These are phyloP conservation scores for Agrotis puta DNA, from an alignment of 2,888 invertebrate genomes.

Conservation along the genomic window DNA sequence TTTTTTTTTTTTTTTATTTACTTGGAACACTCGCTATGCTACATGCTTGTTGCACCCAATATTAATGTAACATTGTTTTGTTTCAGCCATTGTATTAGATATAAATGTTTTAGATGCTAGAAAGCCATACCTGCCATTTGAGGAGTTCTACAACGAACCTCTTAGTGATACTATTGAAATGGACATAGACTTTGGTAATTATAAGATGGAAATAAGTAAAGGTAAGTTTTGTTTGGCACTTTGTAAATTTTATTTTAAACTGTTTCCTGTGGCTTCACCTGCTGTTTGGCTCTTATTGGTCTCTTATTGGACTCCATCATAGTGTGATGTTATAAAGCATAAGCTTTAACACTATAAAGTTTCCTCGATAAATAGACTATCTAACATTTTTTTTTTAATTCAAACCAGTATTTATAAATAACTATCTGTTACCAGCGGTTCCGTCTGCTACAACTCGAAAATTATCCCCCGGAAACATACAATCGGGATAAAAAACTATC, in stretches of 20 bases:
- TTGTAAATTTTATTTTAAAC: not conserved
- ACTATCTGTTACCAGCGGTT: no score
- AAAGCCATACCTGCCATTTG: conserved; percentile 95
- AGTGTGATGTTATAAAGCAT: no score
- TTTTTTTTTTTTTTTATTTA: not conserved
- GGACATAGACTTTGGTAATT: conserved; percentile 98
- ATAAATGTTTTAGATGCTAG: conserved; percentile 95
- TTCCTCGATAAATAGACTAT: no score
- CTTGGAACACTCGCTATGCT: conserved; percentile 29
- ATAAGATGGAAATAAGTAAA: conserved; percentile 92
- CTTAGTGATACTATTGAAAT: conserved; percentile 98
- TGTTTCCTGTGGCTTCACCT: no score
- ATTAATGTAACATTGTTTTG: conserved; percentile 66
- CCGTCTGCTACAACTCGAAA: no score
- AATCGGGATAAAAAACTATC: no score
- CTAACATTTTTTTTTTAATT: no score
- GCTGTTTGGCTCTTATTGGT: no score
- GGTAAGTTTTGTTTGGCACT: conserved; percentile 74
- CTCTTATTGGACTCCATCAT: no score
- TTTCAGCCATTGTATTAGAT: conserved; percentile 93
- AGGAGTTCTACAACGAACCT: conserved; percentile 98
- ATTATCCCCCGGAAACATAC: no score
- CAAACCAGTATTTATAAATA: no score
- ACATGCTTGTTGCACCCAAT: conserved; percentile 35
- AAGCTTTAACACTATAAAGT: no score